Conservation (phyloP, 2,797 vertebrate species). For the Alca torda region DNA sequence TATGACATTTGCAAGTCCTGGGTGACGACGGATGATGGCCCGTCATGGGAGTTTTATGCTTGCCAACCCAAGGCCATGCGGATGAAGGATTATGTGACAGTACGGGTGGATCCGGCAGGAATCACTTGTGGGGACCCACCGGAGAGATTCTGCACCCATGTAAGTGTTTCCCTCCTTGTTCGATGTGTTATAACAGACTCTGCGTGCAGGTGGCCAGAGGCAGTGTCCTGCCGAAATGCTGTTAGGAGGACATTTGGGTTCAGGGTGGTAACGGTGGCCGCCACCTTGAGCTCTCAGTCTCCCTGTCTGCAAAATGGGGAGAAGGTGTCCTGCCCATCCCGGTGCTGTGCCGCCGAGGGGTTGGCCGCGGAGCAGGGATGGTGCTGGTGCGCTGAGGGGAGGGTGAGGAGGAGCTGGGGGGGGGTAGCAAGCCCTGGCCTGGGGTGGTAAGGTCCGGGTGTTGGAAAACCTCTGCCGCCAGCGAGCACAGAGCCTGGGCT, state of each 20-base stretch:
- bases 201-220: neutral
- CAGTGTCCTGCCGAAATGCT: neutral
- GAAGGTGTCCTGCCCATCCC: neutral
- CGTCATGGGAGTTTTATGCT: slow-evolving; percentile 95
- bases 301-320: neutral
- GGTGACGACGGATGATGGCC: slow-evolving; percentile 95
- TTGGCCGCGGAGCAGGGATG: neutral
- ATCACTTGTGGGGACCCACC: slow-evolving; percentile 95
- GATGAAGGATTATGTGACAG: slow-evolving; percentile 92
- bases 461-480: neutral
- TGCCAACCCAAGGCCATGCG: slow-evolving; percentile 90
- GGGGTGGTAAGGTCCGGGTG: neutral
- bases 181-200: neutral
- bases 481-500: accelerated
- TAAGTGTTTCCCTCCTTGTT: slow-evolving; percentile 75
- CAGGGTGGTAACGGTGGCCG: accelerated
- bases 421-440: neutral
- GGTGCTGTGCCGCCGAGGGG: accelerated
- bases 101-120: slow-evolving; percentile 91
- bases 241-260: neutral
- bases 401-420: neutral
- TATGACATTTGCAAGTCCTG: slow-evolving; percentile 98
- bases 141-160: slow-evolving; percentile 97
- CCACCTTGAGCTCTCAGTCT: neutral
- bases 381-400: neutral